Percentiles rank a stretch among this genome's conserved stretches.
Conservation (phyloP, 2,888 invertebrate genomes). For the Coleophora deauratella region DNA sequence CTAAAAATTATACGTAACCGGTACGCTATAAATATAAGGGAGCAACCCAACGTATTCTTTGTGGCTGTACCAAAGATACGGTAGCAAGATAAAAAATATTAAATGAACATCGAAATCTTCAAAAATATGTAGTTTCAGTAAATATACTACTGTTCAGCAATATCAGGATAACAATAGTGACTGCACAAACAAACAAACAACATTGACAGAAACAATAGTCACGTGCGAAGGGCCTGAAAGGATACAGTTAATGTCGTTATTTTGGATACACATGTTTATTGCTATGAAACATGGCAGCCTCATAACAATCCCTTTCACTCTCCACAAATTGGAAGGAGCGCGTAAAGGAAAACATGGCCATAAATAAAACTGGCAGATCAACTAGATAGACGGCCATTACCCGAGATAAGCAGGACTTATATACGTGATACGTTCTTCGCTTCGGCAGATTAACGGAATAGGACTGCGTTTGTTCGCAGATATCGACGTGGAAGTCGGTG, state of each 20-base stretch:
- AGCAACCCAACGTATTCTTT: no score
- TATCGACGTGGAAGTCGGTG: constrained; percentile 64
- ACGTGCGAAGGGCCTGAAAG: constrained; percentile 35
- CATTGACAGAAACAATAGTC: constrained; percentile 33
- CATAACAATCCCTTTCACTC: constrained; percentile 74
- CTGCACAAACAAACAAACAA: no score
- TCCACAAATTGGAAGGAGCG: constrained; percentile 72
- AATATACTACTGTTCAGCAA: no score
- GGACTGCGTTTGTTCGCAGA: constrained; percentile 65
- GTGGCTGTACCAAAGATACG: no score
- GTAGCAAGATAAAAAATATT: no score
- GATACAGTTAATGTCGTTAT: constrained; percentile 66
- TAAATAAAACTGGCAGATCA: constrained; percentile 73
- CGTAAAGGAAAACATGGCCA: constrained; percentile 72
- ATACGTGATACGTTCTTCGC: constrained; percentile 60
- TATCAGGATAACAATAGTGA: no score
- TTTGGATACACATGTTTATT: constrained; percentile 72
- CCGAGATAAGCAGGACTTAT: constrained; percentile 69
- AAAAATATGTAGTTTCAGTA: not conserved
- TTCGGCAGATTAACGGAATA: constrained; percentile 65
- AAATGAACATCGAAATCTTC: no score
- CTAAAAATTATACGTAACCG: no score
- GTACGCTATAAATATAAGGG: no score
- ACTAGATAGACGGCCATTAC: constrained; percentile 72
- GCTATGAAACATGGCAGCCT: constrained; percentile 70